Conservation (phyloP, 2,113 vertebrate genomes). For the Tyrannus savana region DNA sequence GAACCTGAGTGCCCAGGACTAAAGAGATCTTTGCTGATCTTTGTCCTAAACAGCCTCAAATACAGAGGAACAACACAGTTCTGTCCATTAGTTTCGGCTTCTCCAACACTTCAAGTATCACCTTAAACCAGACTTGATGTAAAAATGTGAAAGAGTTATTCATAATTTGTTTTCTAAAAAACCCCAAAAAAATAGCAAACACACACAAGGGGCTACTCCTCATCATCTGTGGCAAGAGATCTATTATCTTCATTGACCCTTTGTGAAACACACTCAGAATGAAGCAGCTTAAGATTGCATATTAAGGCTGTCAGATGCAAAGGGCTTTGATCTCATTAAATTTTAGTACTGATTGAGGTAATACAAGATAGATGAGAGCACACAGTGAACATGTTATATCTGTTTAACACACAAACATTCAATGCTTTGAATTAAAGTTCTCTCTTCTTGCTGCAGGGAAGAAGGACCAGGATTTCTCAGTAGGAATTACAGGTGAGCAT, state of each 20-base stretch:
- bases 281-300: not conserved
- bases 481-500: not conserved
- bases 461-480: not conserved
- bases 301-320: not conserved
- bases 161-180: not conserved
- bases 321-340: not conserved
- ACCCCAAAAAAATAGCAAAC: rapidly evolving
- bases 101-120: not conserved
- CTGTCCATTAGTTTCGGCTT: not conserved
- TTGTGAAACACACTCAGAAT: not conserved
- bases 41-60: not conserved
- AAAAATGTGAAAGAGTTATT: not conserved
- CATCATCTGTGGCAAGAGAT: not conserved
- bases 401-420: not conserved
- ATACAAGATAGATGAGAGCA: not conserved
- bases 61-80: not conserved
- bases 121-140: not conserved
- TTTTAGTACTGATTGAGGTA: not conserved
- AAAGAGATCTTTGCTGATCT: not conserved
- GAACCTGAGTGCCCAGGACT: not conserved
- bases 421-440: not conserved
- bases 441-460: not conserved
- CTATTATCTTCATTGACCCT: rapidly evolving
- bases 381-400: not conserved
- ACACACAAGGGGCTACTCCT: not conserved